Percentiles rank a stretch among this genome's conserved stretches.
Evolutionary conservation across 2,113 vertebrate species (phyloP).

Genomic region (Notarius quadriscutis): DNA sequence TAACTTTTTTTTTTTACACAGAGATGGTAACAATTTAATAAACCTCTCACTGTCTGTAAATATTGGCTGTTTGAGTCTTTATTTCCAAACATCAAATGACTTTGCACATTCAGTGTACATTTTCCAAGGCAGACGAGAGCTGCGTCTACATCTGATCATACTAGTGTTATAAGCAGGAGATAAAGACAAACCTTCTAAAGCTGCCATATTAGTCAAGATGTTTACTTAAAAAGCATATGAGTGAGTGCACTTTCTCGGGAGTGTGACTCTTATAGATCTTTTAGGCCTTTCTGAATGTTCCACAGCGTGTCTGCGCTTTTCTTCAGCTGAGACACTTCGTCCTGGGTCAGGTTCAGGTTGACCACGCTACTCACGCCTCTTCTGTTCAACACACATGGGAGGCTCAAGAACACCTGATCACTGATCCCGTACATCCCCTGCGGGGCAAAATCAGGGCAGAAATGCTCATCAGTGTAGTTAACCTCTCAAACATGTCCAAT

Average conservation of each 20-base stretch:
- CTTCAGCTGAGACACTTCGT: constrained; percentile 84
- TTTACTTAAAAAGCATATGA: not conserved
- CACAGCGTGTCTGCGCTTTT: constrained; percentile 86
- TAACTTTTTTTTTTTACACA: constrained; percentile 50
- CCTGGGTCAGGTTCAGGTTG: constrained; percentile 87
- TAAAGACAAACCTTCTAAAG: constrained; percentile 9
- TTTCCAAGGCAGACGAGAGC: constrained; percentile 13
- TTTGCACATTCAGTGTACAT: not conserved
- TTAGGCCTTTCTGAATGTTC: constrained; percentile 89
- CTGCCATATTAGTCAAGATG: not conserved
- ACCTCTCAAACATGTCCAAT: not conserved
- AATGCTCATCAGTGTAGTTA: not conserved
- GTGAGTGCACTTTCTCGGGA: not conserved
- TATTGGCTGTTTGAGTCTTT: not conserved
- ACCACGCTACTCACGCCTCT: constrained; percentile 84
- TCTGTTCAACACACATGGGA: constrained; percentile 83
- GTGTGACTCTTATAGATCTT: constrained; percentile 71
- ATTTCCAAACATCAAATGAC: not conserved
- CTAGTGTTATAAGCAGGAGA: not conserved
- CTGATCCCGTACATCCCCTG: constrained; percentile 91
- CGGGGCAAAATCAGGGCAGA: not conserved
- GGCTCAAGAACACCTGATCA: constrained; percentile 89
- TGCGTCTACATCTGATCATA: not conserved
- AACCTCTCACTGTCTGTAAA: constrained; percentile 38
- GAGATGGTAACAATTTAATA: constrained; percentile 47